phyloP scores from a whole-genome alignment of 2,113 vertebrate species.

The Dromaius novaehollandiae region DNA sequence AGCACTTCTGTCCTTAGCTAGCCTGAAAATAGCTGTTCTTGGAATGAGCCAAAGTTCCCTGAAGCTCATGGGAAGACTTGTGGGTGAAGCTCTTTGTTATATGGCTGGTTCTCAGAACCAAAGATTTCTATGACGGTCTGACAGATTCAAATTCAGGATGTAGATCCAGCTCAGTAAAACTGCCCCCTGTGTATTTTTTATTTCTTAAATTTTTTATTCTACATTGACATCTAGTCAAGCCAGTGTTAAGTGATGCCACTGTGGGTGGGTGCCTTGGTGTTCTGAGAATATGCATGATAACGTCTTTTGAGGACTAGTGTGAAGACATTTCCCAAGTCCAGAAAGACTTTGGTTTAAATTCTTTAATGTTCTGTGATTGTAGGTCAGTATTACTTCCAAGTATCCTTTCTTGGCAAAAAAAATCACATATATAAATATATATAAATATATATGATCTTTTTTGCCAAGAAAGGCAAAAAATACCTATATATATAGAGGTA shows the following conservation, averaged over 20 bases:
- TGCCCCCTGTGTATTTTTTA: background rate
- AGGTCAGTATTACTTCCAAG: background rate
- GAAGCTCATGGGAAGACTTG: background rate
- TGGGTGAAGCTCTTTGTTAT: background rate
- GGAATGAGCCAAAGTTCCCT: constrained; percentile 4
- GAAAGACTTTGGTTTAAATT: background rate
- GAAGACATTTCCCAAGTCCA: background rate
- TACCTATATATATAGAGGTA: background rate
- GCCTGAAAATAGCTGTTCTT: constrained; percentile 25
- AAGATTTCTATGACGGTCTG: background rate
- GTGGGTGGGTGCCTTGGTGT: background rate
- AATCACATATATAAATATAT: background rate
- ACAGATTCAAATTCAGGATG: background rate
- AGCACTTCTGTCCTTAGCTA: constrained; percentile 30
- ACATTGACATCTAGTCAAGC: background rate
- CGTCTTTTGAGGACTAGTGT: background rate
- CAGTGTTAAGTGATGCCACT: background rate
- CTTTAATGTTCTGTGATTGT: background rate
- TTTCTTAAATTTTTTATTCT: background rate
- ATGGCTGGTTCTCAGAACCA: background rate
- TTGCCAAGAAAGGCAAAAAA: no score
- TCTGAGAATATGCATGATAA: background rate
- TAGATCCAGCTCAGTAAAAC: background rate
- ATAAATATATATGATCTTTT: background rate
- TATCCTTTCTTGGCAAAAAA: background rate